Evolutionary conservation across 2,113 vertebrate genomes (phyloP), one percentile per base, ranked within the genome.

Genomic region (Rostratula benghalensis): DNA sequence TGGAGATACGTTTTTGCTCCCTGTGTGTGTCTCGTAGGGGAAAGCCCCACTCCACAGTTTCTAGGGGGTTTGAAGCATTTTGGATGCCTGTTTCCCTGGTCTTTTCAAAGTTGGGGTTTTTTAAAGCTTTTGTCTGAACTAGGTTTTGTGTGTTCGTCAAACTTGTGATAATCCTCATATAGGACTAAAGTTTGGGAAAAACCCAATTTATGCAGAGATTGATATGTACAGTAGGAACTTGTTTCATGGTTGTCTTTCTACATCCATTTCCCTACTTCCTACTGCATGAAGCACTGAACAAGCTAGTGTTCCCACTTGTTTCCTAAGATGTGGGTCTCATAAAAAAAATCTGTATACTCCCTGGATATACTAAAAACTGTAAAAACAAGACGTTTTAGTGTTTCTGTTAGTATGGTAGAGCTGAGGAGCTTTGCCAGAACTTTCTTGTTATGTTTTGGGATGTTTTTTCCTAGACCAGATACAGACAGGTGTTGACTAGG

Each of bases 1-100:
- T 4, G 2, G 24, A 64, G 61, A 9, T 70, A 9, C 0, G 0
- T 2, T 83, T 89, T 83, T 73, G n/a, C 41, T 73, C 43, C 1
- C 1, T 39, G 11, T 50, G 14, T 57, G 20, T 46, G 2, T 53
- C 4, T 37, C 61, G 12, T 0, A 11, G 41, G 18, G 3, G 2
- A 25, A 93, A 78, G 31, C 67, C 48, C 16, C 45, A 60, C 46
- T 35, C 16, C 25, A 31, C 4, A 37, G 12, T 87, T 87, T 71
- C 17, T 43, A 48, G 31, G 39, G 24, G 13, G n/a, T 69, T 54
- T 46, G 39, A 64, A 70, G 56, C 3, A 0, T 22, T 81, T 90
- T 75, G 68, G 53, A 43, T 76, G 28, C 63, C 27, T 33, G 11
- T 56, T 83, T 67, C 28, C 31, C 6, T 30, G 17, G 17, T 11